Evolutionary conservation across 92 coral and sea anemone species (phyloP).

Genomic region (Zoanthus gigantus): DNA sequence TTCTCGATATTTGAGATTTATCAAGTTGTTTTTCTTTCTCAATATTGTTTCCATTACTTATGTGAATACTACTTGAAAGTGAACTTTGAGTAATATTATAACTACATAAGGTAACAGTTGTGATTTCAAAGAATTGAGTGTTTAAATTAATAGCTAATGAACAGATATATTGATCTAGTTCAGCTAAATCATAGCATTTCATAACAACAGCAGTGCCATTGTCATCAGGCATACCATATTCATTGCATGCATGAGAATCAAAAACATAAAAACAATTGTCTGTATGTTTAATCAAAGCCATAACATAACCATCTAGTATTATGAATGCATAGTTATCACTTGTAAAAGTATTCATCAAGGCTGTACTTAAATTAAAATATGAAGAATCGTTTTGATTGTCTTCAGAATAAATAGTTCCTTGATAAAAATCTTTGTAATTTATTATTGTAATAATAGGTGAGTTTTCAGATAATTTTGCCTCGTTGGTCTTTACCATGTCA

Average conservation of each 20-base stretch:
- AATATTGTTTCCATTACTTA: neutral
- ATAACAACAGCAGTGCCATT: neutral
- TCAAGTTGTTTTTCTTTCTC: too few species aligned
- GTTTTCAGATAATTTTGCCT: conserved; percentile 7
- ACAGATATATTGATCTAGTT: neutral
- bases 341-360: too few species aligned
- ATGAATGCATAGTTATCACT: neutral
- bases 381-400: conserved; percentile 9
- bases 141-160: neutral
- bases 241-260: neutral
- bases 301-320: neutral
- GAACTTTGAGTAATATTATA: neutral
- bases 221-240: neutral
- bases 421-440: conserved; percentile 16
- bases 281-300: conserved; percentile 64
- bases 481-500: neutral
- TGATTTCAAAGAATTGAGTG: neutral
- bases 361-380: neutral
- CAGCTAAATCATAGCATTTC: neutral
- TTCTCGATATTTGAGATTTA: too few species aligned
- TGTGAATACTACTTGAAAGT: neutral
- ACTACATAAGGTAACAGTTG: neutral
- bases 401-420: conserved; percentile 4
- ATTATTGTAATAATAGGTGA: neutral
- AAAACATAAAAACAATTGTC: conserved; percentile 48